Evolutionary conservation across 2,888 invertebrate genomes (phyloP).

Genomic region (Pegoplata infirma): DNA sequence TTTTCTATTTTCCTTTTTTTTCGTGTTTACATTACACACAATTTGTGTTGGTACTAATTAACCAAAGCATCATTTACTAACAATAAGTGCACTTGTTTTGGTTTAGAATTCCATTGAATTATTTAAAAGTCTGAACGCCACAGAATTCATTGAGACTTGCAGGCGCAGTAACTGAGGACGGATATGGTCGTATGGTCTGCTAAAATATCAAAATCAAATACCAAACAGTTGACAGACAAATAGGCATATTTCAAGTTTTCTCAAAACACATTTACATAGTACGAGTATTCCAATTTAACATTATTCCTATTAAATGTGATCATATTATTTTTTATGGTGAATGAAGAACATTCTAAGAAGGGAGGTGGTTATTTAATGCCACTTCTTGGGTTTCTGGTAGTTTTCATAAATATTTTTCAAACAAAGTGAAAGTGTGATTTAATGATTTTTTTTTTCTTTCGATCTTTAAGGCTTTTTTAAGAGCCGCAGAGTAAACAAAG

Average conservation of each 20-base stretch:
- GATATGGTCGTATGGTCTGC: too few species aligned
- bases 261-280: conserved; percentile 29
- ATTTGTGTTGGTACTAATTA: conserved; percentile 48
- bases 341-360: conserved; percentile 33
- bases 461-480: neutral
- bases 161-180: conserved; percentile 35
- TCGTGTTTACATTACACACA: conserved; percentile 46
- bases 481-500: neutral
- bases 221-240: conserved; percentile 55
- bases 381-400: conserved; percentile 44
- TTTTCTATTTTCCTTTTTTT: neutral
- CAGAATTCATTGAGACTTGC: conserved; percentile 35
- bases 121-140: neutral
- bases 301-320: conserved; percentile 23
- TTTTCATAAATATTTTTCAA: conserved; percentile 10
- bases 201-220: too few species aligned
- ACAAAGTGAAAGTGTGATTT: neutral
- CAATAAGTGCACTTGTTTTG: conserved; percentile 31
- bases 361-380: conserved; percentile 39
- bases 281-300: conserved; percentile 25
- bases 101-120: conserved; percentile 49
- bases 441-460: too few species aligned
- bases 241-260: conserved; percentile 38
- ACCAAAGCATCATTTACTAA: conserved; percentile 35
- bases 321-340: neutral